These are phyloP conservation scores for Rugalucina vietnamica DNA, from an alignment of 2,888 invertebrate species.

Conservation along the genomic window DNA sequence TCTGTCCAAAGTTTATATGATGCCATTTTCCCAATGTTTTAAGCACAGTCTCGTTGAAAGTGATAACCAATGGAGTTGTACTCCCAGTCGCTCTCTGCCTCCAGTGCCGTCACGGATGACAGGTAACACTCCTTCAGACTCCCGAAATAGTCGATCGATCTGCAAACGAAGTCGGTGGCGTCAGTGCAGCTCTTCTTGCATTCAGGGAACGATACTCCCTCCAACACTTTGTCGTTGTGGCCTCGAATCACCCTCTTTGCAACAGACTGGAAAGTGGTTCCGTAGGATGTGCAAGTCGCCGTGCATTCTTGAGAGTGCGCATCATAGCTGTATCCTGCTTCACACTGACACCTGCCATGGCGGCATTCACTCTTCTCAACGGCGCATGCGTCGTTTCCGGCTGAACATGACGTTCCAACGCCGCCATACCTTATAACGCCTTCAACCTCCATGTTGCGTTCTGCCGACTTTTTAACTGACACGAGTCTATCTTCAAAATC, in stretches of 20 bases:
- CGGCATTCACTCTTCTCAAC: slow-evolving; percentile 46
- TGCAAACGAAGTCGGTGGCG: slow-evolving; percentile 38
- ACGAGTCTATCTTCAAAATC: slow-evolving; percentile 35
- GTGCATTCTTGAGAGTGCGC: slow-evolving; percentile 25
- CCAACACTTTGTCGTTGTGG: slow-evolving; percentile 29
- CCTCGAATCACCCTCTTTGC: slow-evolving; percentile 44
- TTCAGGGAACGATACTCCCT: slow-evolving; percentile 29
- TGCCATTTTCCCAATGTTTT: too few species aligned
- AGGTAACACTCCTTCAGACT: slow-evolving; percentile 46
- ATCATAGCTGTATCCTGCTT: slow-evolving; percentile 46
- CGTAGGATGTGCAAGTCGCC: slow-evolving; percentile 35
- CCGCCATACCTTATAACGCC: slow-evolving; percentile 52
- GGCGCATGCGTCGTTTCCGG: slow-evolving; percentile 36
- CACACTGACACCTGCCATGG: slow-evolving; percentile 48
- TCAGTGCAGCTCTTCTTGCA: slow-evolving; percentile 36
- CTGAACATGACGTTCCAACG: slow-evolving; percentile 43
- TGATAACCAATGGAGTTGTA: slow-evolving; percentile 51
- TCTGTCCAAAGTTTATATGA: too few species aligned
- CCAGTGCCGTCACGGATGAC: slow-evolving; percentile 30
- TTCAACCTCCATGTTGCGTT: slow-evolving; percentile 42
- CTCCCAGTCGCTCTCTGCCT: slow-evolving; percentile 41
- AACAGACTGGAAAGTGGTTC: slow-evolving; percentile 43
- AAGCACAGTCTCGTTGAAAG: slow-evolving; percentile 54
- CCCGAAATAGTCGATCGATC: slow-evolving; percentile 52
- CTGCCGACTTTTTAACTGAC: slow-evolving; percentile 46